Evolutionary conservation across 2,113 vertebrate species (phyloP).

Genomic region (Saimiri boliviensis): DNA sequence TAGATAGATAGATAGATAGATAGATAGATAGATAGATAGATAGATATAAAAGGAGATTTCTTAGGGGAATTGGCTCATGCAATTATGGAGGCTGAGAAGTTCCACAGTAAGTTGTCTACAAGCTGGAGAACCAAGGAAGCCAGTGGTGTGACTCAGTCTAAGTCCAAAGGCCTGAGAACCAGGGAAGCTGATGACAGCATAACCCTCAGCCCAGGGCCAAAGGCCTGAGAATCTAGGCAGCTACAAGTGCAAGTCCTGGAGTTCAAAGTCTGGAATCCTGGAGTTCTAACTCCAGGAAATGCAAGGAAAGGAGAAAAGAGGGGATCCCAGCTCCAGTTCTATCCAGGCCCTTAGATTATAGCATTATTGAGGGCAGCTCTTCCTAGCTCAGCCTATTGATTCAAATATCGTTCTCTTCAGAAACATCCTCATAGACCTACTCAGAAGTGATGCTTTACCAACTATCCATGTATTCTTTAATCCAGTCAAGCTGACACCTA

Average conservation of each 20-base stretch:
- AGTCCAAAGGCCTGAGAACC: not conserved
- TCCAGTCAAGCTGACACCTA: not conserved
- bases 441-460: not conserved
- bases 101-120: not conserved
- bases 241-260: not conserved
- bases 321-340: not conserved
- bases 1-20: not conserved
- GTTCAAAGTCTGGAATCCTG: not conserved
- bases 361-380: not conserved
- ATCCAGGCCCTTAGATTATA: not conserved
- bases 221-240: not conserved
- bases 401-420: not conserved
- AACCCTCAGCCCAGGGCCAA: not conserved
- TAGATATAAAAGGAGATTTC: not conserved
- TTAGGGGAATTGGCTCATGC: not conserved
- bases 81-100: not conserved
- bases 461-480: not conserved
- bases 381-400: not conserved
- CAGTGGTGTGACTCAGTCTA: not conserved
- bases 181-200: not conserved
- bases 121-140: not conserved
- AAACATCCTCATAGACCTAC: not conserved
- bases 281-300: not conserved
- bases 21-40: not conserved
- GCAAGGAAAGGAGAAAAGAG: not conserved